Evolutionary conservation across 2,797 vertebrate genomes (phyloP), one percentile per base, ranked within the genome.

Genomic region (Acomys russatus): DNA sequence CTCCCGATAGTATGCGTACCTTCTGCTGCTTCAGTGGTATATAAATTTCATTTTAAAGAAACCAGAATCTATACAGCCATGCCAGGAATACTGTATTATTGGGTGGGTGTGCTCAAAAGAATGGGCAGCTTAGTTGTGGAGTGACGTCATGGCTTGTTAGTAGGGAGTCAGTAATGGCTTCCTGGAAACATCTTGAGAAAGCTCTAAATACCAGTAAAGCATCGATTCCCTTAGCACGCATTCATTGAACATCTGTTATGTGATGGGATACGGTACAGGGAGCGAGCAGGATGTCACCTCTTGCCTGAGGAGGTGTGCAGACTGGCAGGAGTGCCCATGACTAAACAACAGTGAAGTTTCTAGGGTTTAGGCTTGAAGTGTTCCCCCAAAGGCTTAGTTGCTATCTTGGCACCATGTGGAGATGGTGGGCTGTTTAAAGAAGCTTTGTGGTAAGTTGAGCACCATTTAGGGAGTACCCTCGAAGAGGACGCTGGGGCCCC

Each of bases 11-110:
- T 18, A 30, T 38, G 35, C 6, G 12, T 3, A n/a, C 68, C 18
- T n/a, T 71, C 76, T 90, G 79, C 23, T 80, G 25, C 38, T 70
- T 89, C 38, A 11, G 54, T 63, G 59, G 79, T 63, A 89, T 90
- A 94, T 78, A 90, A 93, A 88, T 88, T 74, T 90, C 71, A 88
- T 94, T 96, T 93, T 95, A 49, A 92, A 90, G 92, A 94, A 92
- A 64, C 70, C 35, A 30, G 85, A 96, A 90, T 70, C 49, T 33
- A 68, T 6, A 70, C 25, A 28, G 30, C 44, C 9, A 61, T 93
- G 49, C 85, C 92, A 78, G 92, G 88, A 96, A 90, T 70, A 64
- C n/a, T 7, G n/a, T 33, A 12, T 88, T 80, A 54, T 74, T 85
- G 85, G 59, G 49, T 23, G 30, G 35, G 9, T 73, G 1, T 59